Percentiles rank a stretch among this genome's conserved stretches.
phyloP scores from a whole-genome alignment of 2,113 vertebrate genomes.

The Zapus hudsonius region DNA sequence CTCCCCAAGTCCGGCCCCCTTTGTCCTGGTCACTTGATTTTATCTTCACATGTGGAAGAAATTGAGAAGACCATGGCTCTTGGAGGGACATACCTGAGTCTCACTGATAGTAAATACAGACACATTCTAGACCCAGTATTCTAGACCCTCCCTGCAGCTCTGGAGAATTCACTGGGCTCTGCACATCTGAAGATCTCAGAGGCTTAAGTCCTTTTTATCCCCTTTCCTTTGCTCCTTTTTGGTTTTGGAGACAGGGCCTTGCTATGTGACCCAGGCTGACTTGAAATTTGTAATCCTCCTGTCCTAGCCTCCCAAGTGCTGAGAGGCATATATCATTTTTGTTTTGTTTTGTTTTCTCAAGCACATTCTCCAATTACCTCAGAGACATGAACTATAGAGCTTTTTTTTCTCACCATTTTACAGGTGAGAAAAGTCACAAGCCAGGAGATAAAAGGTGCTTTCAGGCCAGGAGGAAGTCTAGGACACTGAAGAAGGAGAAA shows the following conservation, averaged over 20 bases:
- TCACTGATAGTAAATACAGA: neutral
- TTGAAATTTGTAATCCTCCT: neutral
- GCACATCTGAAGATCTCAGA: neutral
- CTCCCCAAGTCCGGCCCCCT: neutral
- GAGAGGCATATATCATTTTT: neutral
- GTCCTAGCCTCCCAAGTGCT: neutral
- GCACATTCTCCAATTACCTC: neutral
- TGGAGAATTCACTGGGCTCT: neutral
- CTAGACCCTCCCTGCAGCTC: neutral
- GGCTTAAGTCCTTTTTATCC: neutral
- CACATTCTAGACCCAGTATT: neutral
- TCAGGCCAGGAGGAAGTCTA: neutral
- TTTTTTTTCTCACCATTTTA: too few relatives aligned
- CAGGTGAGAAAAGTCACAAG: neutral
- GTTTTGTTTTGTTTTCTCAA: too few relatives aligned
- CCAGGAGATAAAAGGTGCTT: neutral
- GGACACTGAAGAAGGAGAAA: neutral
- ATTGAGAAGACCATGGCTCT: neutral
- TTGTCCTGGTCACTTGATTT: neutral
- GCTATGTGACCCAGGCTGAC: neutral
- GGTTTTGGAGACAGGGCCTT: neutral
- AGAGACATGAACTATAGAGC: neutral
- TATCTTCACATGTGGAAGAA: neutral
- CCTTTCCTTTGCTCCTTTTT: neutral
- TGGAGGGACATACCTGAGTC: neutral